Base-by-base conservation (phyloP, 2,888 invertebrate genomes). In the Osmoderma eremita region DNA sequence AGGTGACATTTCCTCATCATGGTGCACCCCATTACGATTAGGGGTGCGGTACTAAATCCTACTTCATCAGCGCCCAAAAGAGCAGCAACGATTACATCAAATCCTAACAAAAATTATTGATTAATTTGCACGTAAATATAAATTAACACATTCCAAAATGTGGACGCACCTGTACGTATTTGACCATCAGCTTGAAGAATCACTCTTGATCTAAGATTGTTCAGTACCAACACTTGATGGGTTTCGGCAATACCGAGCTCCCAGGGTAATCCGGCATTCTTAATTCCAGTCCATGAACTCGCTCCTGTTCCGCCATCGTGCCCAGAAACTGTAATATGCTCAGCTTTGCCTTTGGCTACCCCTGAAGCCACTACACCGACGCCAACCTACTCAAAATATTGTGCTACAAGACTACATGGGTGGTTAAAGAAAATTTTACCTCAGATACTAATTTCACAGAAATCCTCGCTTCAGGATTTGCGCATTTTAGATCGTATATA, bases 1-100 rank as follows among this genome's bases (percentile, higher is more conserved):
- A 99, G 85, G 82, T 99, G 99, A 78, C 99, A 99, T 82, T 99
- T 99, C 67, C 99, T 88, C 99, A 99, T 99, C 99, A 99, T 99
- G 0, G 98, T 99, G 79, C 99, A 99, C 2, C 99, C 99, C 83
- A 99, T 90, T 1, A 94, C 97, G 78, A 99, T 98, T 61, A 99
- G 86, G 0, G 99, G 98, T 1, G 98, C 98, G 0, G 99, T 99
- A 80, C 97, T 97, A 85, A 99, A 96, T 18, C 98, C 99, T 80
- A 98, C 95, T 83, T 99, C 99, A 81, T 99, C 99, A 6, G 99
- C 99, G 20, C 99, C 99, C 41, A 99, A 85, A 45, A 98, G 80
- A 0, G 97, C 98, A 1, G 97, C 98, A 20, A 98, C 94, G 75
- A 97, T 89, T 22, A 99, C 95, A 84, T 99, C 99, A 79, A 96